phyloP scores from a whole-genome alignment of 2,113 vertebrate species.

The Phaethon lepturus region DNA sequence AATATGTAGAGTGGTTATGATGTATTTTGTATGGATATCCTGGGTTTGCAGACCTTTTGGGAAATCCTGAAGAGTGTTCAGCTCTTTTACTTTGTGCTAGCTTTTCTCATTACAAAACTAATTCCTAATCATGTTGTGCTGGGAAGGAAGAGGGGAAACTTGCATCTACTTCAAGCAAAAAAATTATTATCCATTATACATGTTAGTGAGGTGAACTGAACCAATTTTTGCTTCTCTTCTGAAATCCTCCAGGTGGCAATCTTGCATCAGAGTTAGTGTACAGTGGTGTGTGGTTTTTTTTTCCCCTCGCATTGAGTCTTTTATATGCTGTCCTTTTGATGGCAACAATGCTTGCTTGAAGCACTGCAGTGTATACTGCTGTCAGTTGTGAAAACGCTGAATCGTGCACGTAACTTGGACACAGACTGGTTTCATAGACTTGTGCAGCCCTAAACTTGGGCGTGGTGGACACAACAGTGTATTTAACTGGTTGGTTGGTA shows the following conservation, averaged over 20 bases:
- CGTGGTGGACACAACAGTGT: not conserved
- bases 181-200: fast-evolving
- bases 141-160: not conserved
- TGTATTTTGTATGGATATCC: not conserved
- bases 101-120: not conserved
- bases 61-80: not conserved
- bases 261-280: not conserved
- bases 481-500: not conserved
- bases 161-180: not conserved
- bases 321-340: not conserved
- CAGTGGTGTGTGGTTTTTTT: not conserved
- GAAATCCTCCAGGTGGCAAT: conserved; percentile 68
- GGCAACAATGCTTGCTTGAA: not conserved
- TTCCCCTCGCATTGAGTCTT: not conserved
- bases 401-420: not conserved
- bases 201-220: not conserved
- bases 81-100: not conserved
- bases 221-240: not conserved
- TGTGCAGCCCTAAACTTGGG: not conserved
- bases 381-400: not conserved
- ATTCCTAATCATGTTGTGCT: not conserved
- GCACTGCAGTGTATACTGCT: not conserved
- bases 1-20: not conserved
- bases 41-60: not conserved
- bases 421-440: not conserved